These are phyloP conservation scores for Stigmatopora nigra DNA, from an alignment of 2,113 vertebrate species.

Conservation along the genomic window DNA sequence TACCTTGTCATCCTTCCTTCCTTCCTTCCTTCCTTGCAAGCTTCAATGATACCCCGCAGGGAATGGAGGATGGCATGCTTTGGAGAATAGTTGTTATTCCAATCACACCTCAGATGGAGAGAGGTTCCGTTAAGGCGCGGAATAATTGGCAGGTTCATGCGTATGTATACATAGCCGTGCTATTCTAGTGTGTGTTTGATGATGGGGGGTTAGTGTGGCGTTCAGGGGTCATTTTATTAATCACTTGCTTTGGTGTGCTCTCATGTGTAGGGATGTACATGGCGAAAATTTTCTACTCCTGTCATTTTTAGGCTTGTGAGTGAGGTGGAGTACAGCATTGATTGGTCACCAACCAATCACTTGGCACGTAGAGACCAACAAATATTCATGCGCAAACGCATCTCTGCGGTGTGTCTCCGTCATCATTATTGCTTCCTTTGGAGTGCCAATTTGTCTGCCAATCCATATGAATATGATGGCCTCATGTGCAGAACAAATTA, in stretches of 20 bases:
- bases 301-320: neutral
- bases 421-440: no score
- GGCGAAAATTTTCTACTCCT: conserved; percentile 20
- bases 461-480: no score
- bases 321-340: neutral
- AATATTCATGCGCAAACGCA: neutral
- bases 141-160: conserved; percentile 72
- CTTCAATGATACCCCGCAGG: conserved; percentile 49
- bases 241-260: conserved; percentile 61
- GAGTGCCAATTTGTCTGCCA: no score
- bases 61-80: conserved; percentile 60
- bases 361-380: neutral
- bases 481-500: no score
- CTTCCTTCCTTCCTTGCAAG: conserved; percentile 33
- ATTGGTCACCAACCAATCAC: neutral
- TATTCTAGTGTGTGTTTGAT: conserved; percentile 35
- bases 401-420: no score
- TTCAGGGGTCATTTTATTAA: conserved; percentile 70
- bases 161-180: conserved; percentile 53
- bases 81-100: conserved; percentile 72
- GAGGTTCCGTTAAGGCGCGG: conserved; percentile 70
- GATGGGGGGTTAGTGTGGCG: conserved; percentile 42
- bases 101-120: conserved; percentile 71
- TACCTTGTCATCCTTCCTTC: conserved; percentile 34
- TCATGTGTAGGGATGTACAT: conserved; percentile 36